A percentile compares a stretch with the other conserved stretches of the same genome.
Conservation (phyloP, 2,888 invertebrate genomes). For the Mythimna ferrago region DNA sequence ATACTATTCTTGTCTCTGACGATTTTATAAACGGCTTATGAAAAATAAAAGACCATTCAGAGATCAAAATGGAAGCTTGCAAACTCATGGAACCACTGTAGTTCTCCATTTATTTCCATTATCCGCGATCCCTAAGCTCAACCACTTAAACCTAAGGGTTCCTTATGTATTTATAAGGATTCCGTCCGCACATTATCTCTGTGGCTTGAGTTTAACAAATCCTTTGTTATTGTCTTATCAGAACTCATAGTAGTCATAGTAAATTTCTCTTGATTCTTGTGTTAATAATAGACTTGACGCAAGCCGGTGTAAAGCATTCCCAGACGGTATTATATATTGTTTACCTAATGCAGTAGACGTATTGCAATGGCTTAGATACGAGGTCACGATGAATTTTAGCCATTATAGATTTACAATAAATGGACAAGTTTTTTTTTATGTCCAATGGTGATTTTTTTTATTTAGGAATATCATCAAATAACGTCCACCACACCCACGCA, state of each 20-base stretch:
- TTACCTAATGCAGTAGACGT: slow-evolving; percentile 21
- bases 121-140: slow-evolving; percentile 9
- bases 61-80: not conserved
- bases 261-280: slow-evolving; percentile 52
- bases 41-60: not conserved
- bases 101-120: slow-evolving; percentile 14
- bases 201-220: slow-evolving; percentile 40
- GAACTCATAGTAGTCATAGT: slow-evolving; percentile 28
- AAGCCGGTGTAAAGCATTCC: slow-evolving; percentile 38
- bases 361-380: slow-evolving; percentile 5
- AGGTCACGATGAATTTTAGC: not conserved
- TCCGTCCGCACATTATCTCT: slow-evolving; percentile 24
- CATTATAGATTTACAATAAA: not conserved
- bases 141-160: slow-evolving; percentile 19
- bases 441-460: no score
- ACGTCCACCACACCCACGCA: no score
- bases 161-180: slow-evolving; percentile 34
- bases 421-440: no score
- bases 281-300: slow-evolving; percentile 56
- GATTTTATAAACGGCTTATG: not conserved
- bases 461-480: no score
- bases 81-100: slow-evolving; percentile 14
- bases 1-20: not conserved
- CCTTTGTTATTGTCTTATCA: slow-evolving; percentile 53
- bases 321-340: slow-evolving; percentile 53